Conservation (phyloP, 2,888 invertebrate species). For the Macrosiphum euphorbiae region DNA sequence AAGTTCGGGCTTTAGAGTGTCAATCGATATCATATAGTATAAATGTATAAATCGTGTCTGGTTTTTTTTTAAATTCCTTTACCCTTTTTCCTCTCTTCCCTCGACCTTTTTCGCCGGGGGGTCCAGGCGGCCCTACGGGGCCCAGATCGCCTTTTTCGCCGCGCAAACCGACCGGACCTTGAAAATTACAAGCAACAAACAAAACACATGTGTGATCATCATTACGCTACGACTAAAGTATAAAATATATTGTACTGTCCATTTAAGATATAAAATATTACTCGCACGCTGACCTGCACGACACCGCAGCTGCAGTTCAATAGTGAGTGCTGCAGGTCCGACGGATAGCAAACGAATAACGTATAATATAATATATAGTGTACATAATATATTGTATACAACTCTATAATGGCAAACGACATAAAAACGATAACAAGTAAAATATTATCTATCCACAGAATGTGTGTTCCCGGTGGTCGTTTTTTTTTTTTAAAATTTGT, state of each 20-base stretch:
- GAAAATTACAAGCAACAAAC: slow-evolving; percentile 65
- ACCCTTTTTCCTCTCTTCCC: slow-evolving; percentile 96
- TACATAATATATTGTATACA: not conserved
- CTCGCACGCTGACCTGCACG: not conserved
- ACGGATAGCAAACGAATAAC: not conserved
- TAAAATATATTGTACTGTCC: not conserved
- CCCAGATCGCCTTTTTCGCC: slow-evolving; percentile 87
- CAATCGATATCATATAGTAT: not conserved
- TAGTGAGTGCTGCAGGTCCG: not conserved
- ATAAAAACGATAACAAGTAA: not conserved
- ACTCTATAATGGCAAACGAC: not conserved
- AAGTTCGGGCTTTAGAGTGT: slow-evolving; percentile 23
- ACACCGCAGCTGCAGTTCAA: not conserved
- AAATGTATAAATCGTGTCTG: slow-evolving; percentile 18
- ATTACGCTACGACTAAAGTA: slow-evolving; percentile 8
- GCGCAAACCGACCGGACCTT: slow-evolving; percentile 71
- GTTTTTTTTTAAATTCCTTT: slow-evolving; percentile 72
- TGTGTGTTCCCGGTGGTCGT: not conserved
- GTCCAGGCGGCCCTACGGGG: slow-evolving; percentile 82
- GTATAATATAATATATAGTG: not conserved
- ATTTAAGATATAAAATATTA: not conserved
- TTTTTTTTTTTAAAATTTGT: not conserved
- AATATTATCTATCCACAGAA: not conserved
- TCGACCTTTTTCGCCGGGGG: slow-evolving; percentile 89
- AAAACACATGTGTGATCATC: slow-evolving; percentile 44